These are phyloP conservation scores for Brotula barbata DNA, from an alignment of 2,797 vertebrate genomes.

Conservation along the genomic window DNA sequence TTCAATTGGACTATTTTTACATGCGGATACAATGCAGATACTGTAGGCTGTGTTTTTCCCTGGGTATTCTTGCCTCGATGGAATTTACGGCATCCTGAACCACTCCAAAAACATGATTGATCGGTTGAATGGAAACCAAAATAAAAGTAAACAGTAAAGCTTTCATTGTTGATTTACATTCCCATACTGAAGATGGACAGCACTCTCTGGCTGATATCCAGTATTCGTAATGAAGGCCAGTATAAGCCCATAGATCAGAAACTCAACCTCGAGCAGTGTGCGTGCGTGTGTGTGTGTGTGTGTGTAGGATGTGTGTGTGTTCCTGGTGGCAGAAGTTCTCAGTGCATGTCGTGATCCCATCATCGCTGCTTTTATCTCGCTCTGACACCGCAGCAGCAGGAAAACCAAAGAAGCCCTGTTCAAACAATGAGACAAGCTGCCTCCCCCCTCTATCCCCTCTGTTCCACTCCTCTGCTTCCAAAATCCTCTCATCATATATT, in stretches of 20 bases:
- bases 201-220: conserved; percentile 14
- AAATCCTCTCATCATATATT: conserved; percentile 55
- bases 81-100: no score
- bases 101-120: no score
- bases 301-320: conserved; percentile 1
- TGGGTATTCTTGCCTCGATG: no score
- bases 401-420: conserved; percentile 47
- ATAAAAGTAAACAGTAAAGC: no score
- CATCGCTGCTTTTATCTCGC: conserved; percentile 54
- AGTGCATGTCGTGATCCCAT: conserved; percentile 51
- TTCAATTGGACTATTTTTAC: no score
- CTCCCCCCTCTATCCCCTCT: background rate
- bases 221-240: background rate
- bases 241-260: background rate
- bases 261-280: background rate
- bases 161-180: no score
- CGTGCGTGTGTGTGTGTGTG: conserved; percentile 27
- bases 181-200: no score
- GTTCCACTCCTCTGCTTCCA: conserved; percentile 30
- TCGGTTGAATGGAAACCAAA: no score
- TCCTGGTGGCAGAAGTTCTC: conserved; percentile 36
- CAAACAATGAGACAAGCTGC: conserved; percentile 53
- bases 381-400: conserved; percentile 40
- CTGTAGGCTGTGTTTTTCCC: no score
- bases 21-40: no score